phyloP scores from a whole-genome alignment of 2,113 vertebrate species.

The Epinephelus cyanopodus region DNA sequence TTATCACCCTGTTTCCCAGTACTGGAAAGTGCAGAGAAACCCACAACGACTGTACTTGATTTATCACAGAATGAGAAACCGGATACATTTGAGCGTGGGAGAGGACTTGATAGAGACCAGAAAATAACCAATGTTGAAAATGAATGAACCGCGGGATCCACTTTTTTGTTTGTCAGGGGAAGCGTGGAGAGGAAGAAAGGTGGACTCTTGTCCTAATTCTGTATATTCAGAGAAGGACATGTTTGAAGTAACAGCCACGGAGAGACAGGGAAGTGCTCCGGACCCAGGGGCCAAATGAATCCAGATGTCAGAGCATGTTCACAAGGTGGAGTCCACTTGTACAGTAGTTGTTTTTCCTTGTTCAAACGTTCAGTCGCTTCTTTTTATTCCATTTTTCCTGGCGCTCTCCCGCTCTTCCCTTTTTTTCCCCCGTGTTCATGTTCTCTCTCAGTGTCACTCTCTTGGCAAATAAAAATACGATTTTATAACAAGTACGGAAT shows the following conservation, averaged over 20 bases:
- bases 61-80: constrained; percentile 51
- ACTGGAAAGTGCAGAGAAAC: constrained; percentile 42
- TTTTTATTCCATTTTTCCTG: constrained; percentile 63
- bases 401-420: constrained; percentile 40
- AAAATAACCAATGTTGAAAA: constrained; percentile 30
- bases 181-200: constrained; percentile 41
- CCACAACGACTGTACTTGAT: constrained; percentile 53
- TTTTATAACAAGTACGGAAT: constrained; percentile 63
- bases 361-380: constrained; percentile 66
- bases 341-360: constrained; percentile 77
- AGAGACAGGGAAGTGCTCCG: constrained; percentile 65
- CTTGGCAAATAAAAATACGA: constrained; percentile 50
- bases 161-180: constrained; percentile 34
- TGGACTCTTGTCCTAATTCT: constrained; percentile 39
- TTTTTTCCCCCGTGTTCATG: constrained; percentile 22
- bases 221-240: constrained; percentile 32
- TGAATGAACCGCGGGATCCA: constrained; percentile 29
- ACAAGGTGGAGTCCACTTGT: constrained; percentile 74
- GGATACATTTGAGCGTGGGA: constrained; percentile 34
- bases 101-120: constrained; percentile 33
- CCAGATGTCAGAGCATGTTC: constrained; percentile 78
- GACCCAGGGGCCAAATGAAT: constrained; percentile 75
- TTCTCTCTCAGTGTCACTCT: constrained; percentile 54
- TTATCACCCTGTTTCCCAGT: constrained; percentile 51
- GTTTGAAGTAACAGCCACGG: constrained; percentile 62